Evolutionary conservation across 2,113 vertebrate genomes (phyloP).

Genomic region (Macaca fascicularis): T2T-MFA8v1.1 NC_088379.1:32552001-32552500

Average conservation of each 20-base stretch:
- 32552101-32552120: slow-evolving; percentile 50
- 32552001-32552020: not conserved
- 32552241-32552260: not conserved
- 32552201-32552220: slow-evolving; percentile 15
- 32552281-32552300: not conserved
- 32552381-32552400: not conserved
- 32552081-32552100: slow-evolving; percentile 52
- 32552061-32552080: not conserved
- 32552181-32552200: slow-evolving; percentile 39
- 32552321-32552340: not conserved
- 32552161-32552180: not conserved
- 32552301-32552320: not conserved
- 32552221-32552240: not conserved
- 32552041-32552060: slow-evolving; percentile 23
- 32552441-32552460: not conserved
- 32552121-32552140: slow-evolving; percentile 56
- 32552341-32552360: not conserved
- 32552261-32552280: not conserved
- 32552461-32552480: not conserved
- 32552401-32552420: not conserved
- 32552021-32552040: not conserved
- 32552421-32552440: not conserved
- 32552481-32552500: not conserved
- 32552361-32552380: not conserved
- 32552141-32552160: slow-evolving; percentile 46